These are phyloP conservation scores for Sebastes iracundus DNA, from an alignment of 2,797 vertebrate species.

Conservation along the genomic window DNA sequence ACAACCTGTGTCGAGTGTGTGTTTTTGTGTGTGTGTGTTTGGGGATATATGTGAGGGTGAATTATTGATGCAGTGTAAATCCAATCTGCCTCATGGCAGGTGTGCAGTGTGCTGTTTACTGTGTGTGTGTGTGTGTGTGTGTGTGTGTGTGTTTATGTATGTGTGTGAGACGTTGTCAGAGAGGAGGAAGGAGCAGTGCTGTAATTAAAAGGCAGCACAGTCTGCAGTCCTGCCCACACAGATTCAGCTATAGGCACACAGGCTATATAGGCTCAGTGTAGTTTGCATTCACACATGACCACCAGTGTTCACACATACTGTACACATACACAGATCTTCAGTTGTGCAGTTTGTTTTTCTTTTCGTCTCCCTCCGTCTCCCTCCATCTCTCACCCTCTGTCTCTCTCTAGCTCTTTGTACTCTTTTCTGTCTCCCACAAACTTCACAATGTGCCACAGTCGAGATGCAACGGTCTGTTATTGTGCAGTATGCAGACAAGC, in stretches of 20 bases:
- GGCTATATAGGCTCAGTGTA: constrained; percentile 4
- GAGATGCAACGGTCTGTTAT: constrained; percentile 53
- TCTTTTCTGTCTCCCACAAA: constrained; percentile 25
- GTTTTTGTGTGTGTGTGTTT: constrained; percentile 31
- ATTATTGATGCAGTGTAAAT: constrained; percentile 81
- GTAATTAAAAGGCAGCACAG: constrained; percentile 70
- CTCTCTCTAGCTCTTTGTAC: constrained; percentile 4
- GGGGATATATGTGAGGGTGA: constrained; percentile 55
- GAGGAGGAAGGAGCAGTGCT: constrained; percentile 42
- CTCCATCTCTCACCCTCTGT: neutral
- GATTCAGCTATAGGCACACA: constrained; percentile 30
- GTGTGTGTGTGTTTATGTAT: constrained; percentile 2
- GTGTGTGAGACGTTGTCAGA: constrained; percentile 32
- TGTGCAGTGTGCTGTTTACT: constrained; percentile 52
- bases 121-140: neutral
- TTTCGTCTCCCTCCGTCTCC: neutral
- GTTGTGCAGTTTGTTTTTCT: constrained; percentile 10
- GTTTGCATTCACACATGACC: constrained; percentile 31
- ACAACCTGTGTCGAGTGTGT: constrained; percentile 15
- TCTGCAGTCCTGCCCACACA: constrained; percentile 62
- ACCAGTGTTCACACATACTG: neutral
- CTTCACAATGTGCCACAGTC: constrained; percentile 57
- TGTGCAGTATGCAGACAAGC: constrained; percentile 62
- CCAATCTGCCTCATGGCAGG: constrained; percentile 75
- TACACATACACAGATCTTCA: neutral